Evolutionary conservation across 2,888 invertebrate genomes (phyloP), one percentile per base, ranked within the genome.

Genomic region (Lepidochrysops patricia): DNA sequence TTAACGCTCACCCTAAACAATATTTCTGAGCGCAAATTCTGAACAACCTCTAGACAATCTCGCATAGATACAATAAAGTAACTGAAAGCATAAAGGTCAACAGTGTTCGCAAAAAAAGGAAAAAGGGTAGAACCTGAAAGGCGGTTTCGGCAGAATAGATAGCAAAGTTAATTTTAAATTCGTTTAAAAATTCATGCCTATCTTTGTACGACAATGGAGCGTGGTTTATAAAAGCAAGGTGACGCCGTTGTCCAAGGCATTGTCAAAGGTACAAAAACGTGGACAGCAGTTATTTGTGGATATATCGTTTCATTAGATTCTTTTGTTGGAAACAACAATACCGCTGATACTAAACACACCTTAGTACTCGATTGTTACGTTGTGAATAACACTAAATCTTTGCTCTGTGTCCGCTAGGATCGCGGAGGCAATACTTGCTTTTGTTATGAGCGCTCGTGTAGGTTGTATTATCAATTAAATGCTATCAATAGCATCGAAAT

Each of bases 261-360:
- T 58, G 58, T 50, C 27, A 35, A 50, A 50, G 34, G 58, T 50
- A 15, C 13, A 34, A 32, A 34, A 50, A 50, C 35, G 35, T 58
- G 50, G 26, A 58, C 50, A 58, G 13, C 15, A 15, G 26, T 26
- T 58, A 50, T 50, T 58, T 52, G 52, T 52, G 58, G 34, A 50
- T 50, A 58, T 50, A 50, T 50, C 50, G 50, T 58, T 32, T 50
- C 50, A 52, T 58, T 58, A 58, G 32, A 32, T 32, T 54, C 54
- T 54, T 54, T 54, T 54, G 54, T 54, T 54, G 54, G 32, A 13
- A 54, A 54, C 32, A 54, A 54, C 54, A 54, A 54, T 54, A 54
- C 54, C 25, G 2, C 52, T 52, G 27, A 26, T 52, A 52, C 27
- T 32, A 54, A 54, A 54, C 32, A 54, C 32, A 19, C 54, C 32